Conservation (phyloP, 2,797 vertebrate species). For the Sebastiscus tertius region DNA sequence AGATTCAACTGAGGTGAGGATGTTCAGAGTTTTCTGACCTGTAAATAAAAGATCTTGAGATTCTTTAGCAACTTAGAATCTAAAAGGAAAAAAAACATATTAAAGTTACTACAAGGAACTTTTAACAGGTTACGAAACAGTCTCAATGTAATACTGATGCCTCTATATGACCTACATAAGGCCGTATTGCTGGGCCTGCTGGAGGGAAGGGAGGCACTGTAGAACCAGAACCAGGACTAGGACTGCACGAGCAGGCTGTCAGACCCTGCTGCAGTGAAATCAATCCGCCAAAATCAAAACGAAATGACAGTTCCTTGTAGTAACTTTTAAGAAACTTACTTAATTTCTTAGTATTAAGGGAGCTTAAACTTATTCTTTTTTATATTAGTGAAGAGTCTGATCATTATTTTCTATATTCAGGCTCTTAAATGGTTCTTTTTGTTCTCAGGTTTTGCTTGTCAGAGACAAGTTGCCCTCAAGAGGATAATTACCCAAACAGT, state of each 20-base stretch:
- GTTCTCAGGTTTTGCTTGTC: slow-evolving; percentile 92
- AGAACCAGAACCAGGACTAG: too few species aligned
- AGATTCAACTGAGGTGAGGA: slow-evolving; percentile 94
- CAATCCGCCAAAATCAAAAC: background rate
- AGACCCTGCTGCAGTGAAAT: background rate
- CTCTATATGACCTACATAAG: background rate
- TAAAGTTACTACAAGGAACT: background rate
- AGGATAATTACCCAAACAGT: slow-evolving; percentile 97
- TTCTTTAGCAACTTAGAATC: background rate
- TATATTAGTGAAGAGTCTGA: background rate
- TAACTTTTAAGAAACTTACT: background rate
- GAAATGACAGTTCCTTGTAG: background rate
- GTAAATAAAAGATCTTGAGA: background rate
- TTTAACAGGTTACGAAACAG: background rate
- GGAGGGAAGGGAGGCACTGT: too few species aligned
- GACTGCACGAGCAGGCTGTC: too few species aligned
- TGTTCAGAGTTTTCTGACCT: background rate
- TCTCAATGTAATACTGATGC: background rate
- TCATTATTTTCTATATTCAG: background rate
- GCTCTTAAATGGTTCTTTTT: slow-evolving; percentile 10
- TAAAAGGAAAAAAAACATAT: background rate
- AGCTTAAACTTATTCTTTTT: background rate
- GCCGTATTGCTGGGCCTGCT: too few species aligned
- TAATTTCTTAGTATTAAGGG: background rate
- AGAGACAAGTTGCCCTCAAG: slow-evolving; percentile 97